Conservation (phyloP, 2,888 invertebrate genomes). For the Epistrophe grossulariae region DNA sequence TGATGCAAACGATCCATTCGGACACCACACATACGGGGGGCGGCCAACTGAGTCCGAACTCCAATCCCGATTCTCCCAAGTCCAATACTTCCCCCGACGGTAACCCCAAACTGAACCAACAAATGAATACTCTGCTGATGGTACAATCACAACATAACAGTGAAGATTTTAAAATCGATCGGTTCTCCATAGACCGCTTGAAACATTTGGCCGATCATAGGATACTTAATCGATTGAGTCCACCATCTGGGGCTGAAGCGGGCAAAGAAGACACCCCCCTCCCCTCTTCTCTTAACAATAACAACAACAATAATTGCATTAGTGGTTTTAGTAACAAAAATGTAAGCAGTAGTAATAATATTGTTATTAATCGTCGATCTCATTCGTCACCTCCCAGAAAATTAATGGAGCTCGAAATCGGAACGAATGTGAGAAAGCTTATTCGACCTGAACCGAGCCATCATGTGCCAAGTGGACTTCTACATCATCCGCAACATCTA, state of each 20-base stretch:
- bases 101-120: conserved; percentile 57
- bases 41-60: conserved; percentile 82
- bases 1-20: conserved; percentile 83
- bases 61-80: conserved; percentile 83
- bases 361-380: conserved; percentile 74
- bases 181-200: conserved; percentile 82
- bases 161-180: conserved; percentile 69
- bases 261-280: conserved; percentile 69
- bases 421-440: conserved; percentile 78
- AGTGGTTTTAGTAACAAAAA: conserved; percentile 75
- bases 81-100: conserved; percentile 81
- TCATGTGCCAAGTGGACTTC: conserved; percentile 46
- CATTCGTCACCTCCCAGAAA: conserved; percentile 79
- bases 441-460: conserved; percentile 81
- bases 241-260: conserved; percentile 77
- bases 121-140: conserved; percentile 66
- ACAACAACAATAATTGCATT: conserved; percentile 77
- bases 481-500: conserved; percentile 80
- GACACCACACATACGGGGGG: conserved; percentile 79
- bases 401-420: conserved; percentile 79
- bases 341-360: conserved; percentile 68
- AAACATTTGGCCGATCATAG: conserved; percentile 83
- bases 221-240: conserved; percentile 82
- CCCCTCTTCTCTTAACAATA: conserved; percentile 27
- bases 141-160: conserved; percentile 60